phyloP scores from a whole-genome alignment of 2,888 invertebrate genomes.

The Congeria kusceri region DNA sequence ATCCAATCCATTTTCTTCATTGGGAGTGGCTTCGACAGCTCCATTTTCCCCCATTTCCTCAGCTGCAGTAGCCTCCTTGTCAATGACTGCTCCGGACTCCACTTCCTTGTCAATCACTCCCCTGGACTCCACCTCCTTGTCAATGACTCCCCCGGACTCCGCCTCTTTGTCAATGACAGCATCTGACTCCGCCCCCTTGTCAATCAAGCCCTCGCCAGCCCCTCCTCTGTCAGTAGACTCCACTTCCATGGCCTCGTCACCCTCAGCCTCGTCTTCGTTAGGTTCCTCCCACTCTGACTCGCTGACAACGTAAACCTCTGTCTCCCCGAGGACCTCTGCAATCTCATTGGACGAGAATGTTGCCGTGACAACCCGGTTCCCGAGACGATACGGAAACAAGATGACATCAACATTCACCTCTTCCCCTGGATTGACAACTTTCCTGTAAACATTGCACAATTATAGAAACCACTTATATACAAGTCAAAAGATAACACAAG shows the following conservation, averaged over 20 bases:
- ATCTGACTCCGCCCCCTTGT: background rate
- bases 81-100: no score
- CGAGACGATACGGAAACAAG: constrained; percentile 66
- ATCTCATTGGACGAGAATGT: constrained; percentile 74
- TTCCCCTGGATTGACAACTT: constrained; percentile 71
- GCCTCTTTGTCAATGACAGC: constrained; percentile 6
- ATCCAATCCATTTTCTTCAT: no score
- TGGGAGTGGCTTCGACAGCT: no score
- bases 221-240: background rate
- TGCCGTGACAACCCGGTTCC: constrained; percentile 68
- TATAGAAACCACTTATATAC: background rate
- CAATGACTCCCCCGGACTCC: constrained; percentile 2
- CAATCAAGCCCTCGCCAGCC: constrained; percentile 7
- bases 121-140: no score
- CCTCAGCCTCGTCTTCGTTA: constrained; percentile 5
- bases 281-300: constrained; percentile 40
- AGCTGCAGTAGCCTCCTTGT: no score
- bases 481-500: no score
- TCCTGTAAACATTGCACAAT: constrained; percentile 60
- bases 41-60: no score
- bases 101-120: no score
- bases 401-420: constrained; percentile 63
- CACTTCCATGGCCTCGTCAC: background rate
- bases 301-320: constrained; percentile 57
- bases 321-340: constrained; percentile 64